Evolutionary conservation across 1,140 invertebrate genomes (phyloP), one percentile per base, ranked within the genome.

Genomic region (Lasaia peninsularis): DNA sequence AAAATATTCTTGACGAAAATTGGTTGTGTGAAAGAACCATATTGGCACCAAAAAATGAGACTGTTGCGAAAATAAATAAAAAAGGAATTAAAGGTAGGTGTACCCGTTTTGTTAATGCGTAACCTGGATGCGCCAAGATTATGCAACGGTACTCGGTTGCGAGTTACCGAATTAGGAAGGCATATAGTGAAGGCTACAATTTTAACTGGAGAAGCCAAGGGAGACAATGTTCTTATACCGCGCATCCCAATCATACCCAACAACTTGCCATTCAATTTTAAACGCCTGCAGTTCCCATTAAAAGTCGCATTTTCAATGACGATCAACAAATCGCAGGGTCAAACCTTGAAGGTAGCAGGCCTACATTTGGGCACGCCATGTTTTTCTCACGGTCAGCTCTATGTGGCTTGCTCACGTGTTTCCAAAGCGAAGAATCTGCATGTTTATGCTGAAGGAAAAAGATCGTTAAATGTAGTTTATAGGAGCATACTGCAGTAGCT

Each of bases 261-360:
- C 32, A 60, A 77, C 57, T 52, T 73, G 31, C 80, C 84, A 51
- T 58, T 60, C 62, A 49, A 73, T 44, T 80, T 92, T 59, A 84
- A 86, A 71, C 49, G 90, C 24, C 32, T 88, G 3, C 90, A 92
- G 62, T 92, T 92, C 75, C 88, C 89, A 44, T 58, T 92, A 3
- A 67, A 78, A 60, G 56, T 90, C 1, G 65, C 72, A 14, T 92
- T 91, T 75, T 83, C 89, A 24, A 24, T 24, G 21, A 24, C 21
- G 21, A 24, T 24, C 21, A 50, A 90, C 58, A 55, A 54, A 24
- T 54, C 33, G 52, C 91, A 92, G 79, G 90, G 91, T 24, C 89
- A 92, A 76, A 72, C 76, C 44, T 62, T 67, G 20, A 67, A 66
- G 37, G 61, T 67, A 60, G 61, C 63, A 60, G 64, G 58, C 40